Conservation (phyloP, 2,888 invertebrate genomes). For the Terebella lapidaria region DNA sequence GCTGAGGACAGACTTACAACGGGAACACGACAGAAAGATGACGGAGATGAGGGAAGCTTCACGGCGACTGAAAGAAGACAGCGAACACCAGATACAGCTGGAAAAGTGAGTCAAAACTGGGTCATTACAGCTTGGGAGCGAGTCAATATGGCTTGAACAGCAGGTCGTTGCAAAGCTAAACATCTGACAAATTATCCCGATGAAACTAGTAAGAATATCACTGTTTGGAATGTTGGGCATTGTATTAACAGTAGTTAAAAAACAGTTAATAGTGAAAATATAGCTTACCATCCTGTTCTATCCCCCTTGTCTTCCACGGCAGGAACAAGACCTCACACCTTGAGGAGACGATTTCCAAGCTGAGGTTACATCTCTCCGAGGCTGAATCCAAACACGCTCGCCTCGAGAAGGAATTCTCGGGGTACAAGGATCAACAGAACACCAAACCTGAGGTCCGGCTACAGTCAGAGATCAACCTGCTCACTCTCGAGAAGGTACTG, state of each 20-base stretch:
- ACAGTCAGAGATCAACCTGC: conserved; percentile 52
- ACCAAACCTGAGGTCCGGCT: conserved; percentile 50
- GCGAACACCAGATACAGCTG: conserved; percentile 49
- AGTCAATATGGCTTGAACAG: too few species aligned
- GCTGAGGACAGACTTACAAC: conserved; percentile 41
- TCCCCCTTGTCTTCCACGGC: too few species aligned
- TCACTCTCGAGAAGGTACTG: conserved; percentile 51
- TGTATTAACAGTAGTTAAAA: too few species aligned
- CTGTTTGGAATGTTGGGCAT: too few species aligned
- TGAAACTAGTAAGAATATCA: too few species aligned
- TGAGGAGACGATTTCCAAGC: conserved; percentile 42
- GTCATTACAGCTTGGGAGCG: too few species aligned
- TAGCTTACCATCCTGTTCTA: too few species aligned
- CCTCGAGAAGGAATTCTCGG: conserved; percentile 45
- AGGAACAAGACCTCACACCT: conserved; percentile 29
- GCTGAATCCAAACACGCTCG: conserved; percentile 40
- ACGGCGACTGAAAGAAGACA: conserved; percentile 51
- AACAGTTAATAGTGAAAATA: too few species aligned
- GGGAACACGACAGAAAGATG: conserved; percentile 50
- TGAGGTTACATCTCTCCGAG: conserved; percentile 46
- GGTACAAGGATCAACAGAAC: conserved; percentile 46
- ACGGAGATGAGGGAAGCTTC: conserved; percentile 53
- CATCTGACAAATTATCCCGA: too few species aligned
- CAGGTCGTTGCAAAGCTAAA: too few species aligned
- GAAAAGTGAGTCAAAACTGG: conserved; percentile 40